Evolutionary conservation across 2,797 vertebrate species (phyloP).

Genomic region (Chelonia mydas): DNA sequence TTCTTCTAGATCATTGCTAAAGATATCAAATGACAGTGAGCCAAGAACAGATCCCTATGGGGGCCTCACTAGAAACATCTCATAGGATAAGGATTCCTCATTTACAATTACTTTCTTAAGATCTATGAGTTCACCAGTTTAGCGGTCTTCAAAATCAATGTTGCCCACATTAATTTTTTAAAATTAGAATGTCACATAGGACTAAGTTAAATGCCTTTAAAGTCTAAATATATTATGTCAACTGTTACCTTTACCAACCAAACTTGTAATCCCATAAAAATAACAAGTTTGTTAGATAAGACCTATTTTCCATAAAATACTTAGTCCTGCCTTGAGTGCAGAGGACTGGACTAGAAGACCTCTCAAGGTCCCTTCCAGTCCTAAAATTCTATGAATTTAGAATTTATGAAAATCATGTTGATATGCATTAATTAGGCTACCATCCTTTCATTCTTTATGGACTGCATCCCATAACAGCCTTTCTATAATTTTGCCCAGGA

Average conservation of each 20-base stretch:
- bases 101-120: neutral
- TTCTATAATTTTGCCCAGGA: neutral
- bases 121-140: neutral
- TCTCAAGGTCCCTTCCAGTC: too few relatives aligned
- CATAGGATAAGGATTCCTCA: neutral
- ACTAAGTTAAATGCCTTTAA: too few relatives aligned
- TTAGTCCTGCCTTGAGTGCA: too few relatives aligned
- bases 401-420: neutral
- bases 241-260: neutral
- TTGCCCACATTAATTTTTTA: neutral
- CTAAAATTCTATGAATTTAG: too few relatives aligned
- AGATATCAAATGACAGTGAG: neutral
- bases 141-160: too few relatives aligned
- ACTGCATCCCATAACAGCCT: accelerated
- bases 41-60: neutral
- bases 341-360: too few relatives aligned
- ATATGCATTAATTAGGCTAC: neutral
- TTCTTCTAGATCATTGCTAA: neutral
- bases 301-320: accelerated
- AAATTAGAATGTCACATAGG: too few relatives aligned
- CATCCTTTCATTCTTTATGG: accelerated
- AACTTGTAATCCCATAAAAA: neutral
- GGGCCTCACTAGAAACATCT: neutral
- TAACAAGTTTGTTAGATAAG: neutral
- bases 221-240: too few relatives aligned